Percentiles rank a stretch among this genome's conserved stretches.
phyloP scores from a whole-genome alignment of 2,888 invertebrate species.

The Synanthedon myopaeformis region DNA sequence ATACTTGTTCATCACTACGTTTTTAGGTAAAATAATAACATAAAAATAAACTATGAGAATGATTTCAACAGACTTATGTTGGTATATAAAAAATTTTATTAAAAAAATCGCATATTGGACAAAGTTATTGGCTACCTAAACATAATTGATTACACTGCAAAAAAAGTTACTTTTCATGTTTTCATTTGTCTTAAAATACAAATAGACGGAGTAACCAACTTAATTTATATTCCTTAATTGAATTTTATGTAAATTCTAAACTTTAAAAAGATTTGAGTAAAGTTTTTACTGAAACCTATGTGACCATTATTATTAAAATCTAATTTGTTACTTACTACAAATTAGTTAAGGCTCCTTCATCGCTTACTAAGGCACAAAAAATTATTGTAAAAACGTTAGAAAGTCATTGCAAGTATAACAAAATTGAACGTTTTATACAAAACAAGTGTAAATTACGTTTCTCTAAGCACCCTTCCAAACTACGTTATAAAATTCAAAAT shows the following conservation, averaged over 20 bases:
- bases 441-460: conserved; percentile 17
- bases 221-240: too few species aligned
- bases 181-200: too few species aligned
- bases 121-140: too few species aligned
- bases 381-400: conserved; percentile 14
- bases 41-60: conserved; percentile 65
- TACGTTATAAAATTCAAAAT: conserved; percentile 21
- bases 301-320: too few species aligned
- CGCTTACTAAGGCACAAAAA: conserved; percentile 67
- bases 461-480: conserved; percentile 46
- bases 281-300: too few species aligned
- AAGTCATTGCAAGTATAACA: neutral
- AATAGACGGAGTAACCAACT: too few species aligned
- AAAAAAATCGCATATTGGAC: too few species aligned
- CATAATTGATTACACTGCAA: too few species aligned
- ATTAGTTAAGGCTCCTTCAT: conserved; percentile 53
- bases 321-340: conserved; percentile 11
- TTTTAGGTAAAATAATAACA: conserved; percentile 29
- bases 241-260: too few species aligned
- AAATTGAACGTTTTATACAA: neutral
- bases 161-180: too few species aligned
- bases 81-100: too few species aligned
- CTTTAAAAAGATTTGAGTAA: too few species aligned
- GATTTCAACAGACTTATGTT: conserved; percentile 52
- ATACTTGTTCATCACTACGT: conserved; percentile 15